Percentiles rank a stretch among this genome's conserved stretches.
Conservation (phyloP, 2,888 invertebrate species). For the Drosophila testacea region DNA sequence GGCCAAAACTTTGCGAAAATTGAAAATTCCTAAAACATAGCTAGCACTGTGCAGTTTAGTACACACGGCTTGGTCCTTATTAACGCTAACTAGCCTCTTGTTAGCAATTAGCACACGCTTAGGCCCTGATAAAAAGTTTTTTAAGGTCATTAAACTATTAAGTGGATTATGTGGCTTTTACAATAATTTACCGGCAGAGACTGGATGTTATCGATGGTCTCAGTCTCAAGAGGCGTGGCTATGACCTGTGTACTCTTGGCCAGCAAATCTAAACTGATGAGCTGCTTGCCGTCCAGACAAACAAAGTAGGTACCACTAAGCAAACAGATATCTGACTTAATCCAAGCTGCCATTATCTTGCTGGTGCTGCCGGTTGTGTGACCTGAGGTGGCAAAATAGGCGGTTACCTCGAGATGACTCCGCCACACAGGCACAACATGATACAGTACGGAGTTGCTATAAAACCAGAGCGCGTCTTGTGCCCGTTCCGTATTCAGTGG, state of each 20-base stretch:
- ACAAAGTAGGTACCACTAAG: constrained; percentile 88
- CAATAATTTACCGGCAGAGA: constrained; percentile 67
- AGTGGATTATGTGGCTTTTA: too few species aligned
- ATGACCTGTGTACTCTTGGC: constrained; percentile 86
- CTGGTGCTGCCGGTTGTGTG: constrained; percentile 86
- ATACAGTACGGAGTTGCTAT: constrained; percentile 87
- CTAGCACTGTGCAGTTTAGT: constrained; percentile 82
- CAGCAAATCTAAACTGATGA: constrained; percentile 88
- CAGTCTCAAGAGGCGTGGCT: constrained; percentile 82
- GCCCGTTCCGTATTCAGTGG: constrained; percentile 83
- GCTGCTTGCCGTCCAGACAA: constrained; percentile 87
- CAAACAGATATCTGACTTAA: constrained; percentile 86
- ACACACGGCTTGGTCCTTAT: constrained; percentile 83
- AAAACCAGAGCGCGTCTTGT: constrained; percentile 87
- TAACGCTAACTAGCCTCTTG: constrained; percentile 81
- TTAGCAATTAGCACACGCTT: constrained; percentile 84
- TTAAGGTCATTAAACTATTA: not conserved
- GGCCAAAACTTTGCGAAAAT: constrained; percentile 83
- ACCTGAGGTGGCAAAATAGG: constrained; percentile 88
- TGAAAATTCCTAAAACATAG: constrained; percentile 72
- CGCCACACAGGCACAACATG: constrained; percentile 88
- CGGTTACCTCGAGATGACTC: constrained; percentile 89
- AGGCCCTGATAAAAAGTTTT: constrained; percentile 65
- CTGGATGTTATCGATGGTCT: constrained; percentile 78
- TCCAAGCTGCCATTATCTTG: constrained; percentile 88